Percentiles rank a stretch among this genome's conserved stretches.
These are phyloP conservation scores for Neosilurus hyrtlii DNA, from an alignment of 2,797 vertebrate species.

Conservation along the genomic window DNA sequence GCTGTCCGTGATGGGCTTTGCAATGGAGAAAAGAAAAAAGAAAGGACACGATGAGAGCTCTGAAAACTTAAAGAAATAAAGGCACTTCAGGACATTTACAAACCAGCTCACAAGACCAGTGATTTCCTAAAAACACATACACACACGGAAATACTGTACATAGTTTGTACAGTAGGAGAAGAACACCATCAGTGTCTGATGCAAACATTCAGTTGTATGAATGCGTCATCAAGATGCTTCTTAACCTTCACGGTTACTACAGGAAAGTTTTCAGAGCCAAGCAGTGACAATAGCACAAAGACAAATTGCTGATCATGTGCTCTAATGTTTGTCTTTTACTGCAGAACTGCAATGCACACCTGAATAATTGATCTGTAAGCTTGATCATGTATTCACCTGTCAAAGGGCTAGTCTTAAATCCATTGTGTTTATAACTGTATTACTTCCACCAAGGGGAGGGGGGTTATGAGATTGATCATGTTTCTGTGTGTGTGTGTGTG, in stretches of 20 bases:
- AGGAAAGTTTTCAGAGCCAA: slow-evolving; percentile 38
- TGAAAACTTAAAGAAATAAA: neutral
- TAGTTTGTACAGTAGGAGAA: slow-evolving; percentile 41
- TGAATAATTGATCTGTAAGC: neutral
- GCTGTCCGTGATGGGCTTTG: slow-evolving; percentile 83
- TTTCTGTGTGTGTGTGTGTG: too few species aligned
- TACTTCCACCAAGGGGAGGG: too few species aligned
- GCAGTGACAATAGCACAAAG: slow-evolving; percentile 33
- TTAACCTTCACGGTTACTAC: slow-evolving; percentile 31
- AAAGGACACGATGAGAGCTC: neutral
- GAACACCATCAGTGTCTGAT: slow-evolving; percentile 33
- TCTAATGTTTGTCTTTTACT: neutral
- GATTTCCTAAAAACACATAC: slow-evolving; percentile 42
- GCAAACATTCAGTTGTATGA: slow-evolving; percentile 43
- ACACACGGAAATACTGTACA: neutral
- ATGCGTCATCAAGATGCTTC: slow-evolving; percentile 46
- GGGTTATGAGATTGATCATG: too few species aligned
- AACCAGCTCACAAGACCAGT: slow-evolving; percentile 51
- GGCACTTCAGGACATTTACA: slow-evolving; percentile 42
- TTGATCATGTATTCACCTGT: neutral
- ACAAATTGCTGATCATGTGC: slow-evolving; percentile 1
- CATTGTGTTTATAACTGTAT: neutral
- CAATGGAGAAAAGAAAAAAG: slow-evolving; percentile 19
- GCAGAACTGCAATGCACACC: neutral
- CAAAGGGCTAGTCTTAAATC: neutral